Evolutionary conservation across 2,888 invertebrate genomes (phyloP).

Genomic region (Argyresthia goedartella): DNA sequence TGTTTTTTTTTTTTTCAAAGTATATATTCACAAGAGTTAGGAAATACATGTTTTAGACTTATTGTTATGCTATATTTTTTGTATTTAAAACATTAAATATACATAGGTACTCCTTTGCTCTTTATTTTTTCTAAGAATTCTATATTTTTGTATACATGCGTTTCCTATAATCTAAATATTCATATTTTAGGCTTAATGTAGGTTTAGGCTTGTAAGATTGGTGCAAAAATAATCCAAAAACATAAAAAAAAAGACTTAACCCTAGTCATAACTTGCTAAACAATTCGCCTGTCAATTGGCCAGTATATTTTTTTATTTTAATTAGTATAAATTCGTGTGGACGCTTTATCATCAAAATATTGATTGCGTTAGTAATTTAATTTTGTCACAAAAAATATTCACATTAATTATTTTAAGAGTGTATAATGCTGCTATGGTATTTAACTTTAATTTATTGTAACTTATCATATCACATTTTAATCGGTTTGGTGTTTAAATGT

Average conservation of each 20-base stretch:
- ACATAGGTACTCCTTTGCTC: no score
- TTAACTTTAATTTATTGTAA: neutral
- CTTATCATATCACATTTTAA: neutral
- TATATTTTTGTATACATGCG: no score
- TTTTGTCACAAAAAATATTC: neutral
- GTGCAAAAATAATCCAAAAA: slow-evolving; percentile 1
- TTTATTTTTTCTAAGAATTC: no score
- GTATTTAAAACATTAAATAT: no score
- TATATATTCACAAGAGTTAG: no score
- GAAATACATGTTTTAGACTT: no score
- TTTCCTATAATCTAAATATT: no score
- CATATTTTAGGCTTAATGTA: no score
- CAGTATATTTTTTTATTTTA: slow-evolving; percentile 4
- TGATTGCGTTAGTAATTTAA: neutral
- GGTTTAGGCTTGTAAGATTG: neutral
- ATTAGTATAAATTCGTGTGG: neutral
- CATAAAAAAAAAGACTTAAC: slow-evolving; percentile 7
- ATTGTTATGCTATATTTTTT: no score
- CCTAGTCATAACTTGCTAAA: slow-evolving; percentile 6
- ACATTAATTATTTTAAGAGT: neutral
- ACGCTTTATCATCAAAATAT: no score
- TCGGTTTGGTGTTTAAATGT: neutral
- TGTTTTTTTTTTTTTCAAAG: no score
- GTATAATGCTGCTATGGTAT: neutral
- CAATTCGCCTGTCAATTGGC: neutral